Base-by-base conservation (phyloP, 2,888 invertebrate genomes). In the Gisinianus flammeolus region DNA sequence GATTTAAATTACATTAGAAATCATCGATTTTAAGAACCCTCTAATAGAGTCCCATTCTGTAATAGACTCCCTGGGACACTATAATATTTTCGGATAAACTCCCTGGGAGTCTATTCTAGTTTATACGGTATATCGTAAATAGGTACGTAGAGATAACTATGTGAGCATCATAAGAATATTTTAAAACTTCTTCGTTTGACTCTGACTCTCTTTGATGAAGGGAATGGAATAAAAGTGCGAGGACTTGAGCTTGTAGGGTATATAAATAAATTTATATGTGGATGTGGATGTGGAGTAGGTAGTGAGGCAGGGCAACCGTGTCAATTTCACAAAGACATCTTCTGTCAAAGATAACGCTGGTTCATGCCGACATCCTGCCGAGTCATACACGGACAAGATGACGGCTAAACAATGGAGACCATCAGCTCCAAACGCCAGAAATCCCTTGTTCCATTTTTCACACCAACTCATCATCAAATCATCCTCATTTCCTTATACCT, bases 271-370 rank as follows among this genome's bases (percentile, higher is more conserved):
- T 28, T 16, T 10, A 44, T 30, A 35, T 24, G 35, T 24, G 69
- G 16, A 16, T 10, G 26, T 22, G 30, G 4, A 66, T 6, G 19
- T 24, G 66, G 4, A 66, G 26, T 16, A 26, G 8, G 24, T 26
- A 26, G 35, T 66, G 66, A 74, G 74, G 74, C 64, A 64, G 52
- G 26, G 35, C 33, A 24, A 56, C 76, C 54, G 76, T 64, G 44
- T 79, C 79, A 68, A 79, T 79, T 76, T 79, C 79, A 79, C 76
- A 79, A 77, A 79, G 79, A 79, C 79, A 79, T 79, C 72, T 76
- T 71, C 76, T 79, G 79, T 79, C 79, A 79, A 77, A 79, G 76
- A 73, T 73, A 77, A 76, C 66, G 76, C 69, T 76, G 69, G 68
- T 79, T 79, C 79, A 76, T 76, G 72, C 79, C 79, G 76, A 79